These are phyloP conservation scores for Perognathus longimembris DNA, from an alignment of 2,113 vertebrate species.

Conservation along the genomic window DNA sequence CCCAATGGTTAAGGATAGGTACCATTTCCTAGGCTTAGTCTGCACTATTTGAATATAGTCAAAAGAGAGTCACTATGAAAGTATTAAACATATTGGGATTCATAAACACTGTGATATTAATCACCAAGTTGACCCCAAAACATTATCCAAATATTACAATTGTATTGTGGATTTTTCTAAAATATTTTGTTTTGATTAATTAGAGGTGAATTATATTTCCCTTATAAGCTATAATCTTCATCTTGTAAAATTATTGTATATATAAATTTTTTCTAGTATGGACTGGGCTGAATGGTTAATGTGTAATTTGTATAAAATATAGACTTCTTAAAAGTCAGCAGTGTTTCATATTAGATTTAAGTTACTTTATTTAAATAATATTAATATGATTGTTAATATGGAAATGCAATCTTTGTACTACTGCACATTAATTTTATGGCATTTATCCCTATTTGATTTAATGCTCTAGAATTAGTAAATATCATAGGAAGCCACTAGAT, in stretches of 20 bases:
- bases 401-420: neutral
- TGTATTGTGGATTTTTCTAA: neutral
- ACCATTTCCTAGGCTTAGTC: neutral
- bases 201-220: neutral
- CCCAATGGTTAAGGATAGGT: neutral
- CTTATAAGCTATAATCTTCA: neutral
- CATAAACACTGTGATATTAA: neutral
- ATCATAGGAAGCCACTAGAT: constrained; percentile 75
- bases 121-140: neutral
- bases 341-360: neutral
- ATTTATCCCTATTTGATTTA: neutral
- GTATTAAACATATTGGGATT: neutral
- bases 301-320: neutral
- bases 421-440: neutral
- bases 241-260: neutral
- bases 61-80: neutral
- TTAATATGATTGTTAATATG: neutral
- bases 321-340: neutral
- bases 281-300: neutral
- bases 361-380: neutral
- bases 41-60: accelerated
- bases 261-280: neutral
- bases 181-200: neutral
- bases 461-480: neutral
- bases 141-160: neutral